phyloP scores from a whole-genome alignment of 2,113 vertebrate genomes.

The Apteryx owenii region DNA sequence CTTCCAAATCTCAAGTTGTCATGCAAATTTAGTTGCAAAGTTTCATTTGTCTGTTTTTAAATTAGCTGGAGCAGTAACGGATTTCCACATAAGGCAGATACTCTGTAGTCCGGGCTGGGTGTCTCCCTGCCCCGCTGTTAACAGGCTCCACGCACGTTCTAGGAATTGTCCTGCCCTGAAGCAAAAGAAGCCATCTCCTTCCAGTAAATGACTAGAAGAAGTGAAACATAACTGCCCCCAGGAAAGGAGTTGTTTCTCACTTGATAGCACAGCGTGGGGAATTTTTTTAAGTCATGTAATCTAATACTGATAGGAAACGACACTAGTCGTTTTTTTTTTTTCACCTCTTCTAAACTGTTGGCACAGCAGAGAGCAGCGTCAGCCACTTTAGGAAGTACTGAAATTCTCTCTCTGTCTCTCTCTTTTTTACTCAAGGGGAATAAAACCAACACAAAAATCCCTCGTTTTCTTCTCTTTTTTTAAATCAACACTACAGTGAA shows the following conservation, averaged over 20 bases:
- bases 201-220: not conserved
- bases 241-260: not conserved
- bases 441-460: constrained; percentile 21
- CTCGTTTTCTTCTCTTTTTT: not conserved
- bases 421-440: not conserved
- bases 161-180: rapidly evolving
- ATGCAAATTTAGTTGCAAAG: not conserved
- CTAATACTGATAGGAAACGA: constrained; percentile 54
- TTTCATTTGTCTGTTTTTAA: not conserved
- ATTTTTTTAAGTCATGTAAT: not conserved
- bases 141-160: not conserved
- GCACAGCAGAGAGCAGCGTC: not conserved
- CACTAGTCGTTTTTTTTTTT: not conserved
- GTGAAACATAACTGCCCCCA: not conserved
- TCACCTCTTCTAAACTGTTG: constrained; percentile 34
- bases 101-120: rapidly evolving
- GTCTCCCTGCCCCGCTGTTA: not conserved
- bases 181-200: not conserved
- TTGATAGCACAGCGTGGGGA: not conserved
- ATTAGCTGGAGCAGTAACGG: not conserved
- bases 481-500: not conserved
- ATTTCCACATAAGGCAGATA: not conserved
- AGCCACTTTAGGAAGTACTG: not conserved
- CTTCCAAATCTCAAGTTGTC: not conserved
- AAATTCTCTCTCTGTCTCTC: not conserved